Evolutionary conservation across 2,113 vertebrate species (phyloP), one percentile per base, ranked within the genome.

Genomic region (Anoura caudifer): DNA sequence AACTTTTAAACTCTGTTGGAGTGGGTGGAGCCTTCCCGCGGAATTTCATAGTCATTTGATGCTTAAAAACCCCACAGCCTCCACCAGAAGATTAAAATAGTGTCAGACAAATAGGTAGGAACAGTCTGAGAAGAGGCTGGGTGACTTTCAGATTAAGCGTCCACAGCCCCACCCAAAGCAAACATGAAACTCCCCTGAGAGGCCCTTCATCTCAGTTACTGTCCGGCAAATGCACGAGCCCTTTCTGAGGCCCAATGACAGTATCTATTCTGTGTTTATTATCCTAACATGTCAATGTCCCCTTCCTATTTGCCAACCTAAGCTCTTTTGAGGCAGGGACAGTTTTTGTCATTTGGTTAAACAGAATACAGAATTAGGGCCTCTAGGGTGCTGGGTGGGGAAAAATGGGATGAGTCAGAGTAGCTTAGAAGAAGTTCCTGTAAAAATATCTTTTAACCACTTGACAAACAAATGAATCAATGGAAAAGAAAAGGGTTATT

Each of bases 211-310:
- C 79, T 93, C 36, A 19, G 33, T 77, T 17, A 70, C 52, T 73
- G 80, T 41, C 61, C 41, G 80, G 63, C 80, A 79, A 38, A 73
- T 9, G 19, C 20, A 9, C 47, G 54, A 22, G 38, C 7, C 80
- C 79, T 91, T 84, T 73, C 28, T 63, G 77, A 96, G 67, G 65
- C 63, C 83, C 87, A 89, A 3, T 63, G 92, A 90, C 91, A 96
- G 97, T 95, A 93, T 76, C 83, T 85, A 2, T 16, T 59, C 70
- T 65, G 36, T 93, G 77, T 88, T 97, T 94, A 41, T 91, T 95
- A 89, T 96, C 90, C 82, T 81, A 90, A 85, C 31, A 54, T 77
- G 54, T 95, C 94, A 75, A 28, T 0, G 20, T 61, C 61, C 67
- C 76, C 90, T 83, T 93, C 38, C 31, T 91, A 86, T 73, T 88